Conservation (phyloP, 2,888 invertebrate species). For the Rhamnusium bicolor region DNA sequence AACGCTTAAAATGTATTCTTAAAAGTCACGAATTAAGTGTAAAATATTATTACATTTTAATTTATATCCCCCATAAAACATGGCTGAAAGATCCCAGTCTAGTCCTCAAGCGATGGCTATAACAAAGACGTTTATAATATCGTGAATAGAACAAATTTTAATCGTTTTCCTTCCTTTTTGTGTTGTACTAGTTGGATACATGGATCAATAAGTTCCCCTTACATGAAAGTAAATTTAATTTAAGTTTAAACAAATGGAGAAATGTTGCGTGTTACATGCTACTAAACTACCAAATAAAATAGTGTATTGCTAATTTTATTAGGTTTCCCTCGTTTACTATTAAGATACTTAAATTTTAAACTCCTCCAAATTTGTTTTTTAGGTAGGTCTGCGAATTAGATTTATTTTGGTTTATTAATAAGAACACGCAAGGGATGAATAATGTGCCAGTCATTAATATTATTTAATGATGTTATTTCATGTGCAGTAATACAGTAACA, state of each 20-base stretch:
- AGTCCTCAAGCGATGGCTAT: neutral
- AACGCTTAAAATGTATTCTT: no score
- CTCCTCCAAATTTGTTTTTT: constrained; percentile 55
- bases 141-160: constrained; percentile 23
- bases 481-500: no score
- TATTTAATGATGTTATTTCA: neutral
- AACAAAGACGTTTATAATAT: constrained; percentile 10
- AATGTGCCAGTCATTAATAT: neutral
- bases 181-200: constrained; percentile 42
- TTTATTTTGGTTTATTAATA: constrained; percentile 53
- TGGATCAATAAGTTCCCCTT: constrained; percentile 45
- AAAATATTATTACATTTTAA: neutral
- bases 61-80: neutral
- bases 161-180: constrained; percentile 32
- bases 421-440: constrained; percentile 47
- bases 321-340: constrained; percentile 58
- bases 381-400: constrained; percentile 52
- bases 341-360: constrained; percentile 55
- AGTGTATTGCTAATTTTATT: constrained; percentile 58
- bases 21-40: neutral
- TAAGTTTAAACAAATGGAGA: constrained; percentile 58
- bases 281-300: constrained; percentile 53
- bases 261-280: constrained; percentile 51
- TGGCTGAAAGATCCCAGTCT: neutral
- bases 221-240: constrained; percentile 53